A percentile compares a stretch with the other conserved stretches of the same genome.
phyloP scores from a whole-genome alignment of 2,888 invertebrate genomes.

The Odontomyia ornata region DNA sequence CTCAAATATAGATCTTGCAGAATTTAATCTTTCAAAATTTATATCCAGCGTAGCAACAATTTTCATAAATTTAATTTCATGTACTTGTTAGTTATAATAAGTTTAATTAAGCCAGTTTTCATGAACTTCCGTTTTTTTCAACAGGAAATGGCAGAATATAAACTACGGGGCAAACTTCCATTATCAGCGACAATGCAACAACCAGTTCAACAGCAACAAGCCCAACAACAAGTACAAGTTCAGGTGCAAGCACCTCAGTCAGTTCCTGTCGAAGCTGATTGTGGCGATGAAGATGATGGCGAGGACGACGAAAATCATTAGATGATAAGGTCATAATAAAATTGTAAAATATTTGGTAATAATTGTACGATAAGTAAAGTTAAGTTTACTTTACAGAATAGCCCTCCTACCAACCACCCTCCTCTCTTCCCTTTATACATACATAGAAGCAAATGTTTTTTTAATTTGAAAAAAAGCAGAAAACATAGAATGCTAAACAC shows the following conservation, averaged over 20 bases:
- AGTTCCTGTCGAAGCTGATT: conserved; percentile 63
- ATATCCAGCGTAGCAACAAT: no score
- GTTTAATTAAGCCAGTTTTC: no score
- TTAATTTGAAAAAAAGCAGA: conserved; percentile 2
- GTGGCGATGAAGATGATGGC: conserved; percentile 63
- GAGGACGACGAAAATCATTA: conserved; percentile 65
- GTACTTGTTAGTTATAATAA: no score
- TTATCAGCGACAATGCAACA: conserved; percentile 63
- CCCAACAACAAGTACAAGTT: conserved; percentile 40
- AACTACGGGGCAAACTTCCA: conserved; percentile 64
- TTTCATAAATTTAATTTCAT: no score
- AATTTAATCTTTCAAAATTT: no score
- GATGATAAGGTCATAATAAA: conserved; percentile 54
- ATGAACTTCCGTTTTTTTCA: background rate
- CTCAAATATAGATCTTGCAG: no score
- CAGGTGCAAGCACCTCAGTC: conserved; percentile 57
- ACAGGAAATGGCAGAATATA: conserved; percentile 65
- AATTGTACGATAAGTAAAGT: conserved; percentile 51
- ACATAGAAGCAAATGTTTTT: conserved; percentile 15
- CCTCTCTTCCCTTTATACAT: conserved; percentile 23
- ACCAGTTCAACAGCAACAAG: conserved; percentile 17
- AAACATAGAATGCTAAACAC: background rate
- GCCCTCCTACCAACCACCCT: conserved; percentile 25
- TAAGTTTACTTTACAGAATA: conserved; percentile 45
- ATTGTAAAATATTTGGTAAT: conserved; percentile 50